Percentiles rank a stretch among this genome's conserved stretches.
These are phyloP conservation scores for Molossus alvarezi DNA, from an alignment of 2,797 vertebrate species.

Conservation along the genomic window DNA sequence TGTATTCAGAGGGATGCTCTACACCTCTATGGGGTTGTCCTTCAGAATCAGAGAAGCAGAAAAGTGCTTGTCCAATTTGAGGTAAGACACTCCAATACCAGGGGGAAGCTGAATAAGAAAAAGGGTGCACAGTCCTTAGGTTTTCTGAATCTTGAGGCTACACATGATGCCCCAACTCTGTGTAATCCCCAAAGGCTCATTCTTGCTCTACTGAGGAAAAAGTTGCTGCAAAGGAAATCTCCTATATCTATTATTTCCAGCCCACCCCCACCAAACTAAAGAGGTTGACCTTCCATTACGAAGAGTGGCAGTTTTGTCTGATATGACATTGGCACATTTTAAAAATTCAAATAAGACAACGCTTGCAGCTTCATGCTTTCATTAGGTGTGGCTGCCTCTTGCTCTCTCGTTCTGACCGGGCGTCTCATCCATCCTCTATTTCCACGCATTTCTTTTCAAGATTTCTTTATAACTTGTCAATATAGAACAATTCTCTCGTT, in stretches of 20 bases:
- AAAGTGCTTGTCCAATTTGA: neutral
- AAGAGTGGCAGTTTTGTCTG: neutral
- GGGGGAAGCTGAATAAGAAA: neutral
- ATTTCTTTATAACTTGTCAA: neutral
- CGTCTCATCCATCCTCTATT: neutral
- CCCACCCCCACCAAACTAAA: neutral
- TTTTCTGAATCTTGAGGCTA: neutral
- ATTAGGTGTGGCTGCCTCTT: neutral
- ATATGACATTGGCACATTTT: neutral
- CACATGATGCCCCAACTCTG: too few species aligned
- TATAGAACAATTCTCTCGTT: neutral
- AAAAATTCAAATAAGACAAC: neutral
- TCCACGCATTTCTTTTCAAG: neutral
- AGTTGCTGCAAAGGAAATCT: neutral
- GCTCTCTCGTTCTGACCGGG: neutral
- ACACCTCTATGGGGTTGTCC: neutral
- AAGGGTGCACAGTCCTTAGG: neutral
- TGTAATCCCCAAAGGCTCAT: neutral
- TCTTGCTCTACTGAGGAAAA: neutral
- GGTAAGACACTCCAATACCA: rapidly evolving
- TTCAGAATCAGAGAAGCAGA: neutral
- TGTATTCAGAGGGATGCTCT: neutral
- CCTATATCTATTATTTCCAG: neutral
- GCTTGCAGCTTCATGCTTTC: neutral
- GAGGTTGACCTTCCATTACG: neutral